A percentile compares a stretch with the other conserved stretches of the same genome.
Evolutionary conservation across 2,888 invertebrate genomes (phyloP).

Genomic region (Caenorhabditis virilis): DNA sequence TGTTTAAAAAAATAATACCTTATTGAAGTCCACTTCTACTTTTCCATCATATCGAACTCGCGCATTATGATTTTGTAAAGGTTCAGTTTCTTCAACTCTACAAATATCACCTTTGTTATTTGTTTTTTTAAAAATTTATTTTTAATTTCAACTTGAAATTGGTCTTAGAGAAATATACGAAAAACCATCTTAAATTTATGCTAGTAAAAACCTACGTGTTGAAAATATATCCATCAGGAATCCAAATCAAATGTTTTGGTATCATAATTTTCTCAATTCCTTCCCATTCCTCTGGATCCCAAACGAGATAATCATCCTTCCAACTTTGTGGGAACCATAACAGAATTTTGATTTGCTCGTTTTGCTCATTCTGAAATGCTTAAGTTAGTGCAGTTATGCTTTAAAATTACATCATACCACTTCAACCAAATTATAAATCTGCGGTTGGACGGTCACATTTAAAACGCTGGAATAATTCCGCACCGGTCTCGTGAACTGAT

Average conservation of each 20-base stretch:
- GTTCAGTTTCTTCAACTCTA: constrained; percentile 55
- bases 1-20: constrained; percentile 22
- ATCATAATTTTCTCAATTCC: constrained; percentile 52
- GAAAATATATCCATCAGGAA: constrained; percentile 58
- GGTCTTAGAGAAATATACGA: background rate
- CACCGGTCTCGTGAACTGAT: constrained; percentile 46
- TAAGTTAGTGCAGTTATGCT: background rate
- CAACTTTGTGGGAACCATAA: constrained; percentile 59
- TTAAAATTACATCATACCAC: constrained; percentile 35
- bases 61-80: constrained; percentile 50
- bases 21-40: constrained; percentile 55
- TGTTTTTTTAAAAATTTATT: too few species aligned
- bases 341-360: constrained; percentile 52
- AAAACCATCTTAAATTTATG: too few species aligned
- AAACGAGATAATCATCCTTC: constrained; percentile 51
- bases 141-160: background rate
- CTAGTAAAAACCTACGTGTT: constrained; percentile 50
- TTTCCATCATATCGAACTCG: constrained; percentile 47
- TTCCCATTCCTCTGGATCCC: constrained; percentile 53
- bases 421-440: constrained; percentile 53
- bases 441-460: constrained; percentile 54
- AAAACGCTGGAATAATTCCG: constrained; percentile 43
- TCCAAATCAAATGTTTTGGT: constrained; percentile 50
- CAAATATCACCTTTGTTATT: too few species aligned
- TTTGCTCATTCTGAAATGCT: constrained; percentile 48